A percentile compares a stretch with the other conserved stretches of the same genome.
Evolutionary conservation across 2,113 vertebrate species (phyloP).

Genomic region (Dendrocopos noguchii): DNA sequence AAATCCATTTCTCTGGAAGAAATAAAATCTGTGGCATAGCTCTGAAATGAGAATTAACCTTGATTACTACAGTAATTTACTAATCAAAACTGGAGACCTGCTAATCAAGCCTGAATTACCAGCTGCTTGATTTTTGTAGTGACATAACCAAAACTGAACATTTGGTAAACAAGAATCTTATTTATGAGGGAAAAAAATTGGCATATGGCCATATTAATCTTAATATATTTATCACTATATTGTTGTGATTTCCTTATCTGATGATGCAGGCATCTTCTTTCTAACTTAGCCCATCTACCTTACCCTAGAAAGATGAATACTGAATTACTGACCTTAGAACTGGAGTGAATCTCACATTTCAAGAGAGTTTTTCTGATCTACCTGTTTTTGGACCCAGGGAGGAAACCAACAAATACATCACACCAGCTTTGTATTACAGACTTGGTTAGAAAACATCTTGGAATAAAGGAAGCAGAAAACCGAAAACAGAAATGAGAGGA

Average conservation of each 20-base stretch:
- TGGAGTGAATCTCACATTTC: background rate
- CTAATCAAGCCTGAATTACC: conserved; percentile 86
- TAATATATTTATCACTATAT: conserved; percentile 7
- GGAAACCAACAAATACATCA: accelerated
- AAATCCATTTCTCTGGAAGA: conserved; percentile 75
- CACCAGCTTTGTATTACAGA: too few species aligned
- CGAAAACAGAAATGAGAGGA: background rate
- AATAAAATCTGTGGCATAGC: conserved; percentile 69
- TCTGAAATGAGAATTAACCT: conserved; percentile 83
- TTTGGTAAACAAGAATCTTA: conserved; percentile 79
- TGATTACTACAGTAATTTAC: conserved; percentile 84
- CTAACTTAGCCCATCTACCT: background rate
- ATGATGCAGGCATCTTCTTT: background rate
- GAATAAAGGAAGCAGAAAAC: background rate
- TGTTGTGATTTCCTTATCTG: background rate
- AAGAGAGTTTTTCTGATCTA: background rate
- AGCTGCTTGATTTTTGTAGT: conserved; percentile 84
- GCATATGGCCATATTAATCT: conserved; percentile 29
- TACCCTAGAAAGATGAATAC: background rate
- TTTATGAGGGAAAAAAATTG: conserved; percentile 16
- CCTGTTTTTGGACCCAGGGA: background rate
- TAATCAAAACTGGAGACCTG: conserved; percentile 87
- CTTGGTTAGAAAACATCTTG: background rate
- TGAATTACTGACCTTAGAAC: background rate
- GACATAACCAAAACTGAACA: conserved; percentile 81